Evolutionary conservation across 2,888 invertebrate species (phyloP).

Genomic region (Erebia ligea): DNA sequence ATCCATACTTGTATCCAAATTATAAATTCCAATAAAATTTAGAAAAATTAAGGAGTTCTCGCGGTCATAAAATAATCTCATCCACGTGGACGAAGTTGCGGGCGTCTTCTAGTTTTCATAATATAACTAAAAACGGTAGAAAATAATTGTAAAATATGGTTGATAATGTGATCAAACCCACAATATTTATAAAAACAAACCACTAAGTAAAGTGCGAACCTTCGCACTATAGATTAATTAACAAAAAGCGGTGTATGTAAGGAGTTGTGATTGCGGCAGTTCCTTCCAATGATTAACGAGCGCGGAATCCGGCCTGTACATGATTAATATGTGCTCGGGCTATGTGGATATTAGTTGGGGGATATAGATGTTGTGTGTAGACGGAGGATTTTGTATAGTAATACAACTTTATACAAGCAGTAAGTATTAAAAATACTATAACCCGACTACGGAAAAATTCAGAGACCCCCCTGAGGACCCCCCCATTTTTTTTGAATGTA

Average conservation of each 20-base stretch:
- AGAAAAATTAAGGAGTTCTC: too few relatives aligned
- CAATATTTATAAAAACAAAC: neutral
- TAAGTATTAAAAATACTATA: too few relatives aligned
- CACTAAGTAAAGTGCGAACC: constrained; percentile 4
- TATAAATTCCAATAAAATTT: too few relatives aligned
- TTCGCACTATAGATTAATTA: constrained; percentile 56
- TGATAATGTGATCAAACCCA: neutral
- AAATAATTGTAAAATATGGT: too few relatives aligned
- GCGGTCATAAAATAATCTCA: too few relatives aligned
- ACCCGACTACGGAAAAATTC: too few relatives aligned
- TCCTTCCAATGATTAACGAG: constrained; percentile 77
- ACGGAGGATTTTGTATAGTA: neutral
- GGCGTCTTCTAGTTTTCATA: too few relatives aligned
- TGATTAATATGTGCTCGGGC: constrained; percentile 78
- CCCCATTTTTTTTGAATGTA: too few relatives aligned
- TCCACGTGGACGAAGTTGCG: too few relatives aligned
- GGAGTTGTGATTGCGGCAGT: constrained; percentile 68
- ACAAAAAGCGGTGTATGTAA: constrained; percentile 71
- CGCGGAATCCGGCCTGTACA: constrained; percentile 67
- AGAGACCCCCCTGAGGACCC: too few relatives aligned
- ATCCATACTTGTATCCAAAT: too few relatives aligned
- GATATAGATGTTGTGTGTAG: constrained; percentile 30
- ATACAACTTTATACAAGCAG: neutral
- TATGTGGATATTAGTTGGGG: constrained; percentile 42
- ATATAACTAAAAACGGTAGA: too few relatives aligned